phyloP scores from a whole-genome alignment of 2,888 invertebrate species.

The Drosophila parthenogenetica region DNA sequence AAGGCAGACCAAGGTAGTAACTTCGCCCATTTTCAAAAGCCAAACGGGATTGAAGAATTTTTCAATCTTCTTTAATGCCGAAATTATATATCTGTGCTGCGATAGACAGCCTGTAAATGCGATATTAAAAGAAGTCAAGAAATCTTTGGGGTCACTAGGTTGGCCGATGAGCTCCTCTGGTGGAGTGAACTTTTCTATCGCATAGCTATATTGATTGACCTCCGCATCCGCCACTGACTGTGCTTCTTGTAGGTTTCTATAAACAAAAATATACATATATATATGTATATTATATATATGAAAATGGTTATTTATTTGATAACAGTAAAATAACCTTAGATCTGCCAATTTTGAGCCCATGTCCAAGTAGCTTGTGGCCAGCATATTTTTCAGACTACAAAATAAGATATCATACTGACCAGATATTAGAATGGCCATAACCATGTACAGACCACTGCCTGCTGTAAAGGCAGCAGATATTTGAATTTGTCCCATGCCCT shows the following conservation, averaged over 20 bases:
- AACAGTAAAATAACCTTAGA: constrained; percentile 44
- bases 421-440: constrained; percentile 67
- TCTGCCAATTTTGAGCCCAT: constrained; percentile 43
- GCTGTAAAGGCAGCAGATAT: constrained; percentile 70
- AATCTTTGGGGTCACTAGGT: constrained; percentile 6
- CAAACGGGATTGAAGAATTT: constrained; percentile 79
- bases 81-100: constrained; percentile 80
- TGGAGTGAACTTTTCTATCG: constrained; percentile 46
- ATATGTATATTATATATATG: background rate
- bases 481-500: constrained; percentile 80
- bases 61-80: constrained; percentile 74
- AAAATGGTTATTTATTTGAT: background rate
- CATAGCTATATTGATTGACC: constrained; percentile 65
- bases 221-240: constrained; percentile 57
- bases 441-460: constrained; percentile 81
- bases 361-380: constrained; percentile 66
- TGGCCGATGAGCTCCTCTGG: constrained; percentile 22
- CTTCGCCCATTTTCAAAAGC: constrained; percentile 77
- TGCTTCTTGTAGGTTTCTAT: constrained; percentile 54
- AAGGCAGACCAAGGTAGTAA: constrained; percentile 78
- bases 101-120: constrained; percentile 72
- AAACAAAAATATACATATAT: no score
- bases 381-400: constrained; percentile 79
- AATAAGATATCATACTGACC: constrained; percentile 80
- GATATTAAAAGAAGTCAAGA: constrained; percentile 48